Conservation (phyloP, 92 coral and sea anemone genomes). For the Porites divaricata region DNA sequence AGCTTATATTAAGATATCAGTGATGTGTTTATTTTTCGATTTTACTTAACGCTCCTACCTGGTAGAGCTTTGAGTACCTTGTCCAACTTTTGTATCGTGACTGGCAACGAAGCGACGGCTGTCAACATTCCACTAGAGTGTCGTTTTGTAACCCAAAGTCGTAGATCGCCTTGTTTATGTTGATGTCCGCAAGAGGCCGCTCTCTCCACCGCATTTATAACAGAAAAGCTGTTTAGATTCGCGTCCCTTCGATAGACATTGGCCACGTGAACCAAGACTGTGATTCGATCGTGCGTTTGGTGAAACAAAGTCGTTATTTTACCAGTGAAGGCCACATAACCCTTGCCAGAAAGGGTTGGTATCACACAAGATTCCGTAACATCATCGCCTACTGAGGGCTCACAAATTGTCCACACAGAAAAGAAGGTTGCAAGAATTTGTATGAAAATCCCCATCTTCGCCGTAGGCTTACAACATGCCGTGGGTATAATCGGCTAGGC, state of each 20-base stretch:
- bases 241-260: slow-evolving; percentile 58
- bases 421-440: slow-evolving; percentile 9
- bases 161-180: slow-evolving; percentile 76
- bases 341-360: slow-evolving; percentile 70
- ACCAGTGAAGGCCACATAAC: slow-evolving; percentile 72
- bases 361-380: slow-evolving; percentile 66
- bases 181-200: slow-evolving; percentile 83
- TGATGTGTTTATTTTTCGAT: too few relatives aligned
- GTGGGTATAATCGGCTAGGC: not conserved
- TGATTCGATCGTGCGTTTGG: slow-evolving; percentile 44
- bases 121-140: slow-evolving; percentile 77
- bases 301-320: slow-evolving; percentile 54
- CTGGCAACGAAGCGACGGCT: slow-evolving; percentile 67
- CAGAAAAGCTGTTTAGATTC: slow-evolving; percentile 29
- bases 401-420: slow-evolving; percentile 17
- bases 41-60: slow-evolving; percentile 2
- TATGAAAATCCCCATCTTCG: slow-evolving; percentile 7
- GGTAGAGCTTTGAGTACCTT: slow-evolving; percentile 46
- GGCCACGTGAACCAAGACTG: slow-evolving; percentile 62
- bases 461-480: slow-evolving; percentile 4
- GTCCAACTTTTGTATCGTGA: slow-evolving; percentile 43
- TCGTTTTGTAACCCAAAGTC: slow-evolving; percentile 86
- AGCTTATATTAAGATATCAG: too few relatives aligned
- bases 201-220: slow-evolving; percentile 60
- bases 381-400: slow-evolving; percentile 30